phyloP scores from a whole-genome alignment of 1,140 invertebrate genomes.

The Mamestra configurata region DNA sequence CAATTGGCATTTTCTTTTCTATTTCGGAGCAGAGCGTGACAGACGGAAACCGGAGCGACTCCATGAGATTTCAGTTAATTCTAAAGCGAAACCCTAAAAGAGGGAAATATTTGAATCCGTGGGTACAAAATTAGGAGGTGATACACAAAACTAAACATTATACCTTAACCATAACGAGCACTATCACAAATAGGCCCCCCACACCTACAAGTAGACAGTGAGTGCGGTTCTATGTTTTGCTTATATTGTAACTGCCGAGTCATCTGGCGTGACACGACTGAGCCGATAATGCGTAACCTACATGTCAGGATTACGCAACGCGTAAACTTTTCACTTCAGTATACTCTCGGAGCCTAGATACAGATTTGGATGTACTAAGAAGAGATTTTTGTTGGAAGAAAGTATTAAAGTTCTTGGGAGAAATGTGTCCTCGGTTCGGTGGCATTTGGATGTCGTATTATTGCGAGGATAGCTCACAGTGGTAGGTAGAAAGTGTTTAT shows the following conservation, averaged over 20 bases:
- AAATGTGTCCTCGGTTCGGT: not conserved
- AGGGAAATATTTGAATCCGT: no score
- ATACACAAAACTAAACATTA: not conserved
- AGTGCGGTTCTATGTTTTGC: conserved; percentile 70
- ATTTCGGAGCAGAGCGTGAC: no score
- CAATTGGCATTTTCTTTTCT: no score
- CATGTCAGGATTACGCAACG: conserved; percentile 46
- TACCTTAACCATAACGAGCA: not conserved
- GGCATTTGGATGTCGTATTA: not conserved
- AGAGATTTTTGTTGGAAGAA: not conserved
- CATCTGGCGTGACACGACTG: conserved; percentile 56
- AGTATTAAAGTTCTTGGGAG: not conserved
- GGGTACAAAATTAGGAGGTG: no score
- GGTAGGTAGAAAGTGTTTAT: no score
- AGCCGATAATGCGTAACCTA: conserved; percentile 53
- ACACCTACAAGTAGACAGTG: conserved; percentile 54
- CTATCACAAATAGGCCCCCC: conserved; percentile 44
- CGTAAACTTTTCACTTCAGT: conserved; percentile 46
- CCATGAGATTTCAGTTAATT: no score
- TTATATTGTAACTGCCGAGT: conserved; percentile 63
- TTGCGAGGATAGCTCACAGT: not conserved
- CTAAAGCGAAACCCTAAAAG: no score
- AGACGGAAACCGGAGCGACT: no score
- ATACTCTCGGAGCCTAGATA: conserved; percentile 19
- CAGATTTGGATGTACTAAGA: not conserved